phyloP scores from a whole-genome alignment of 23 tunicate genomes.

The Halocynthia aurantium region DNA sequence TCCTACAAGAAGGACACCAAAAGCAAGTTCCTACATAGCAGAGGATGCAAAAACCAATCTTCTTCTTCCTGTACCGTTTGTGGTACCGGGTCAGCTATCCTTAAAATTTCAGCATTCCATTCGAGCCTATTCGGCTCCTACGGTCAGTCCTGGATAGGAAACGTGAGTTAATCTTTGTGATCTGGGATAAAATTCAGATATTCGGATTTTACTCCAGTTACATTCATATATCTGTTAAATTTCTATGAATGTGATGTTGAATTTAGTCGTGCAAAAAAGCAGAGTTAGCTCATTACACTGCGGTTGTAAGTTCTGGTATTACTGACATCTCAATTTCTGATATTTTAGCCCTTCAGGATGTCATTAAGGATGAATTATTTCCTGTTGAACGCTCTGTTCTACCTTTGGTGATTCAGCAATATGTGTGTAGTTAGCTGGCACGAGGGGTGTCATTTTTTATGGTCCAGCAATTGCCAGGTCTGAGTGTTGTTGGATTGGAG shows the following conservation, averaged over 20 bases:
- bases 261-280: no score
- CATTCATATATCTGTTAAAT: not conserved
- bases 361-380: no score
- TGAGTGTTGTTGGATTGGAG: no score
- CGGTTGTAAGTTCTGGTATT: no score
- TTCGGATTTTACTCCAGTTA: not conserved
- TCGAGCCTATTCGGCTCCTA: constrained; percentile 2
- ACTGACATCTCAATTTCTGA: no score
- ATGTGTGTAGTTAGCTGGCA: no score
- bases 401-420: no score
- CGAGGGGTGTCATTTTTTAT: no score
- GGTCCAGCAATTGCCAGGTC: no score
- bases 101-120: not conserved
- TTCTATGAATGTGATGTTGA: not conserved
- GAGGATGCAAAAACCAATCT: constrained; percentile 21
- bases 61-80: constrained; percentile 19
- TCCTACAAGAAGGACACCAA: not conserved
- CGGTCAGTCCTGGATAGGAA: not conserved
- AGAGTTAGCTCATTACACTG: no score
- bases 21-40: not conserved
- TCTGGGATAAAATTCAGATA: not conserved
- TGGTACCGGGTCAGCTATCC: not conserved
- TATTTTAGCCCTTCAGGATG: no score
- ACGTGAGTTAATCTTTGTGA: not conserved
- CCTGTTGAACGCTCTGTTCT: no score